Base-by-base conservation (phyloP, 2,113 vertebrate genomes). In the Monopterus albus region DNA sequence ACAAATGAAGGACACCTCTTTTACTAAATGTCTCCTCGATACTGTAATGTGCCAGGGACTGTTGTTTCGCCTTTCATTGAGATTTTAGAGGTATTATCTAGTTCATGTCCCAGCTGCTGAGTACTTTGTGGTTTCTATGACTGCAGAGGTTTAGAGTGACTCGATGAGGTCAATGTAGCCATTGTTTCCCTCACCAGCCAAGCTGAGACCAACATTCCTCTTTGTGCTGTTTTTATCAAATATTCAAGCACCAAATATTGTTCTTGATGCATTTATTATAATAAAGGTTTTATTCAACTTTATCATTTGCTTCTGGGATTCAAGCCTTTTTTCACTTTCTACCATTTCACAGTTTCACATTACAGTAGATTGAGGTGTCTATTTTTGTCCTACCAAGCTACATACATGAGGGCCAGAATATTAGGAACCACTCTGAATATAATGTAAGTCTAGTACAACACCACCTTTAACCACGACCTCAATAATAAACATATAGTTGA, bases 221-320 rank as follows among this genome's bases (percentile, higher is more conserved):
- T 86, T 80, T 79, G 74, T 87, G 85, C 74, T 55, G 77, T 91
- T 91, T 83, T 74, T 87, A 87, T 43, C 83, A 83, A 84, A 84
- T 68, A 79, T 75, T 75, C 75, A 85, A 83, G 66, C 75, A 87
- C 78, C 83, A 88, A 91, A 88, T 91, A 73, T 79, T 85, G 75
- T 86, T 78, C 47, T 83, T 84, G 75, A 86, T 82, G 73, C 82
- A 74, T 85, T 77, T 90, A 87, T 90, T 90, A 79, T 90, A 91
- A 92, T 93, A 90, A 89, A 91, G 33, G 52, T 79, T 89, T 84
- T 91, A 90, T 84, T 77, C 60, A 90, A 87, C 78, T 58, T 59
- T 10, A 63, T 26, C 21, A 51, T 58, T 36, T 28, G 66, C 18
- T 1, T 39, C 9, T 35, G 39, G 52, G 10, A 21, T 14, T 21